A percentile compares a stretch with the other conserved stretches of the same genome.
These are phyloP conservation scores for Semotilus atromaculatus DNA, from an alignment of 2,797 vertebrate species.

Conservation along the genomic window DNA sequence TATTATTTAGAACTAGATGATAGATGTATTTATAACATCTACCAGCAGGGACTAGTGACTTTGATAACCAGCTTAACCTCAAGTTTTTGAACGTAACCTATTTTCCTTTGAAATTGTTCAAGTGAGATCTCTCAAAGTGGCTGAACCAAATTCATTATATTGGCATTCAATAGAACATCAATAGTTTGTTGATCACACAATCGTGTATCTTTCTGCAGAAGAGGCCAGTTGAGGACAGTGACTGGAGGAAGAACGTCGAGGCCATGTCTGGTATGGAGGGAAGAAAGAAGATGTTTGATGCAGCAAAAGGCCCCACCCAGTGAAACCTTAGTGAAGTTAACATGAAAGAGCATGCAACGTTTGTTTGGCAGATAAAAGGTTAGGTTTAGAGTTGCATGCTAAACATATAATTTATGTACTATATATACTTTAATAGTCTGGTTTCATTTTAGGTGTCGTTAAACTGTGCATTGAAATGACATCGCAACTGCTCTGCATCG, in stretches of 20 bases:
- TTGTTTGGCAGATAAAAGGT: background rate
- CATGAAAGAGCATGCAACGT: background rate
- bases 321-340: conserved; percentile 66
- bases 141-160: background rate
- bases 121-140: background rate
- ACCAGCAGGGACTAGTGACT: background rate
- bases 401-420: conserved; percentile 1
- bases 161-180: background rate
- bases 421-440: background rate
- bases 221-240: conserved; percentile 90
- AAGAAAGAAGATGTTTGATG: conserved; percentile 97
- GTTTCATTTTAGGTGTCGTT: background rate
- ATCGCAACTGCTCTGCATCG: background rate
- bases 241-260: conserved; percentile 97
- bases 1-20: background rate
- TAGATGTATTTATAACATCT: background rate
- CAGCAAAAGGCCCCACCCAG: conserved; percentile 87
- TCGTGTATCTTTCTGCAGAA: conserved; percentile 71
- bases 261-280: conserved; percentile 77
- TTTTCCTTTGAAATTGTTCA: background rate
- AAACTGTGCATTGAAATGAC: background rate
- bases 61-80: background rate
- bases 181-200: background rate
- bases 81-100: background rate
- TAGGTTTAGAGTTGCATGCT: background rate